phyloP scores from a whole-genome alignment of 2,797 vertebrate species.

The Gallinago nigripennis region DNA sequence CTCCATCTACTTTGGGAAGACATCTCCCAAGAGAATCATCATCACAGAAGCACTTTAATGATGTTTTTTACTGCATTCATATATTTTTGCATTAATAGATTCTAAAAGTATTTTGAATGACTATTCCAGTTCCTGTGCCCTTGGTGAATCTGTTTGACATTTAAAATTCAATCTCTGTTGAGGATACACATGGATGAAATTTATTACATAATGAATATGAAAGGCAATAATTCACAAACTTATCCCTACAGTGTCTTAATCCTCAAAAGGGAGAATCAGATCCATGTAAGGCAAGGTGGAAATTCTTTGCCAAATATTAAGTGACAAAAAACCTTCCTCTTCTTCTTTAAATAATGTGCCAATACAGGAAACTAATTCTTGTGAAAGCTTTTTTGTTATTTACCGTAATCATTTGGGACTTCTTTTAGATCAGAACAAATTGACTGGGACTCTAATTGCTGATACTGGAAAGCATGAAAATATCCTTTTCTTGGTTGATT shows the following conservation, averaged over 20 bases:
- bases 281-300: not conserved
- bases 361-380: not conserved
- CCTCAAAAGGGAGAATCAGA: slow-evolving; percentile 3
- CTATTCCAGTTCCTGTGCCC: not conserved
- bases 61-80: not conserved
- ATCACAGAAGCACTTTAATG: not conserved
- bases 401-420: not conserved
- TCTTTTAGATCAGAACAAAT: not conserved
- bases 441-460: not conserved
- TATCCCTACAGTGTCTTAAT: not conserved
- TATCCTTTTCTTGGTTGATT: not conserved
- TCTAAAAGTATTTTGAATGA: not conserved
- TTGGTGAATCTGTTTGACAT: slow-evolving; percentile 9
- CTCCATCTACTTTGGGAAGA: not conserved
- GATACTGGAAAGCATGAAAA: not conserved
- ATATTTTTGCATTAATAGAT: not conserved
- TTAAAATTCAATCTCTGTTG: slow-evolving; percentile 18
- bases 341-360: not conserved
- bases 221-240: slow-evolving; percentile 9
- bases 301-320: not conserved
- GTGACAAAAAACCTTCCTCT: not conserved
- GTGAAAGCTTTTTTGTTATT: not conserved
- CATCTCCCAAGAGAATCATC: not conserved
- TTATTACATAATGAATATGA: slow-evolving; percentile 26
- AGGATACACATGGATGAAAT: not conserved